Evolutionary conservation across 2,113 vertebrate species (phyloP).

Genomic region (Phoxinus phoxinus): DNA sequence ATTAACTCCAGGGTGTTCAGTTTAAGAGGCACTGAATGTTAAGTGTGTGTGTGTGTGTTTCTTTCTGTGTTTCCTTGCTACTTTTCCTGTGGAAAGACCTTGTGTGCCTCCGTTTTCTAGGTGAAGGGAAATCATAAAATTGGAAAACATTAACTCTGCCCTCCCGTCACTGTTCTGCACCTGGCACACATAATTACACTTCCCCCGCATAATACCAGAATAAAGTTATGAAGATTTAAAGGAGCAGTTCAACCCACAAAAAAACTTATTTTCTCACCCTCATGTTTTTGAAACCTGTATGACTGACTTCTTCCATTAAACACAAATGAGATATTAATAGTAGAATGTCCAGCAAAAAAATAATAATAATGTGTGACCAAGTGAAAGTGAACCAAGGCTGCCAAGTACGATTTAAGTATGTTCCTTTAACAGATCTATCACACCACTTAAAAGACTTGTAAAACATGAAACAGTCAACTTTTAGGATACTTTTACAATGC

Average conservation of each 20-base stretch:
- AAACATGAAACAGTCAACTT: too few relatives aligned
- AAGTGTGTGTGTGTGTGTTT: slow-evolving; percentile 26
- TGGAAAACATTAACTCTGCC: slow-evolving; percentile 85
- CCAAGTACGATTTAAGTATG: not conserved
- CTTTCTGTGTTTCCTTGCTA: slow-evolving; percentile 53
- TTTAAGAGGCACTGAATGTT: slow-evolving; percentile 4
- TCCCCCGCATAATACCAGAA: slow-evolving; percentile 44
- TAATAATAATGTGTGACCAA: too few relatives aligned
- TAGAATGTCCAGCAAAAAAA: not conserved
- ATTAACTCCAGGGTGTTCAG: not conserved
- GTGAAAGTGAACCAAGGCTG: not conserved
- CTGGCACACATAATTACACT: slow-evolving; percentile 85
- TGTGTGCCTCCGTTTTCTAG: slow-evolving; percentile 60
- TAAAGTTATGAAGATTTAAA: not conserved
- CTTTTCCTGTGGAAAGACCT: slow-evolving; percentile 63
- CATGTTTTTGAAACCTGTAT: not conserved
- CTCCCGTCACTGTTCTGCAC: slow-evolving; percentile 75
- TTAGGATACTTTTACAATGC: not conserved
- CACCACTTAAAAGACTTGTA: not conserved
- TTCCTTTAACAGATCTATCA: not conserved
- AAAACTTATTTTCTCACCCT: not conserved
- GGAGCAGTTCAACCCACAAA: not conserved
- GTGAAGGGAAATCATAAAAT: slow-evolving; percentile 92
- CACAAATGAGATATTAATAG: not conserved
- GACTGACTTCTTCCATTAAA: not conserved